Evolutionary conservation across 2,113 vertebrate genomes (phyloP).

Genomic region (Abramis brama): DNA sequence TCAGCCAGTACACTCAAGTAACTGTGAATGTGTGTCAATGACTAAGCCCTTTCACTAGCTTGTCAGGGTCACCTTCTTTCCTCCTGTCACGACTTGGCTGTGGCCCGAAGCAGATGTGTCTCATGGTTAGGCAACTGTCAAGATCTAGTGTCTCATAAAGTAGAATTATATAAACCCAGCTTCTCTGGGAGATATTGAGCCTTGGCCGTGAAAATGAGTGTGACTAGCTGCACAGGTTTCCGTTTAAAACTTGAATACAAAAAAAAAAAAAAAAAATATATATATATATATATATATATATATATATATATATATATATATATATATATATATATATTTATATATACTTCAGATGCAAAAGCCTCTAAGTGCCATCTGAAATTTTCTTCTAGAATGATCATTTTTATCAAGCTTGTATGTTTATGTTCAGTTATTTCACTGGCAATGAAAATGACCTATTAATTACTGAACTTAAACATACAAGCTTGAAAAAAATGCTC

Average conservation of each 20-base stretch:
- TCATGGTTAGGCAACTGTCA: constrained; percentile 45
- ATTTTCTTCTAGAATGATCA: too few species aligned
- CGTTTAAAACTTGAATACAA: background rate
- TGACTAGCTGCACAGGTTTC: constrained; percentile 47
- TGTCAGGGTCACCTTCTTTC: constrained; percentile 48
- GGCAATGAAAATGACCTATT: too few species aligned
- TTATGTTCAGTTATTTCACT: too few species aligned
- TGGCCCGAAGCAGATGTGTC: constrained; percentile 42
- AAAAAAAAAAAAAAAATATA: too few species aligned
- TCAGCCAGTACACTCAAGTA: background rate
- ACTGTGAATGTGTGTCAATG: constrained; percentile 28
- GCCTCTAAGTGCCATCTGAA: too few species aligned
- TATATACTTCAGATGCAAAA: too few species aligned
- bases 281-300: too few species aligned
- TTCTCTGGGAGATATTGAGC: constrained; percentile 57
- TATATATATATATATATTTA: too few species aligned
- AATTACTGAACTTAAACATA: too few species aligned
- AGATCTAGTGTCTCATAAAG: constrained; percentile 47
- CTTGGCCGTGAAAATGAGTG: constrained; percentile 58
- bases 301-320: too few species aligned
- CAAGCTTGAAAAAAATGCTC: too few species aligned
- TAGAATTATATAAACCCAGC: constrained; percentile 60
- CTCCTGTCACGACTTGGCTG: constrained; percentile 30
- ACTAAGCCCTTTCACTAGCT: constrained; percentile 12
- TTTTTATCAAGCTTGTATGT: too few species aligned